phyloP scores from a whole-genome alignment of 2,888 invertebrate species.

The Eupithecia abbreviata region DNA sequence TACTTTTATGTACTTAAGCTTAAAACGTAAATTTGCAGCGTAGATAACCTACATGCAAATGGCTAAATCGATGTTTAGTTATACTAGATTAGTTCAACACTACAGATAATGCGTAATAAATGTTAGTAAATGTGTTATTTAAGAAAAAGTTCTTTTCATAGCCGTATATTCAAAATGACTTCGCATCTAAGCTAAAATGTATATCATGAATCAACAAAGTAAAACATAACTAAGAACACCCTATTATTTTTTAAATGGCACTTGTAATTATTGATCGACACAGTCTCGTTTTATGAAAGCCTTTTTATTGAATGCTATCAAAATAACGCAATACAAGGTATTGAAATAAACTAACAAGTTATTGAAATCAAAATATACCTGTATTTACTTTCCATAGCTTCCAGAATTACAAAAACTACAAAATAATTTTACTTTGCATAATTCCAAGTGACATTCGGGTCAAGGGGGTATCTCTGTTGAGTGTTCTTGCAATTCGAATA shows the following conservation, averaged over 20 bases:
- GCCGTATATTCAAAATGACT: neutral
- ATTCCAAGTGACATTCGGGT: neutral
- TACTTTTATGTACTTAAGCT: neutral
- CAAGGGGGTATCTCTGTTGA: neutral
- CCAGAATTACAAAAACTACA: neutral
- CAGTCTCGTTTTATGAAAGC: too few relatives aligned
- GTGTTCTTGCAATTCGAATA: neutral
- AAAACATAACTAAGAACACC: neutral
- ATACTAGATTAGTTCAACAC: neutral
- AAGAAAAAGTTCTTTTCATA: neutral
- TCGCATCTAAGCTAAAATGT: neutral
- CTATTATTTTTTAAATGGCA: neutral
- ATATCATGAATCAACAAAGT: neutral
- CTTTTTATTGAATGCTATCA: too few relatives aligned
- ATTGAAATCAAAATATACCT: neutral
- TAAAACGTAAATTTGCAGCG: neutral
- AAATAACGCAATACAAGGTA: neutral
- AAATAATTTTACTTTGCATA: neutral
- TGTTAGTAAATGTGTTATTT: neutral
- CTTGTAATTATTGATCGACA: neutral
- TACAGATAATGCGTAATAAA: neutral
- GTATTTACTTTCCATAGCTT: neutral
- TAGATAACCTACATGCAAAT: constrained; percentile 23
- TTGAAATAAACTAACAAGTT: neutral
- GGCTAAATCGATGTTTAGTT: constrained; percentile 10